phyloP scores from a whole-genome alignment of 2,888 invertebrate species.

The Sipha maydis region DNA sequence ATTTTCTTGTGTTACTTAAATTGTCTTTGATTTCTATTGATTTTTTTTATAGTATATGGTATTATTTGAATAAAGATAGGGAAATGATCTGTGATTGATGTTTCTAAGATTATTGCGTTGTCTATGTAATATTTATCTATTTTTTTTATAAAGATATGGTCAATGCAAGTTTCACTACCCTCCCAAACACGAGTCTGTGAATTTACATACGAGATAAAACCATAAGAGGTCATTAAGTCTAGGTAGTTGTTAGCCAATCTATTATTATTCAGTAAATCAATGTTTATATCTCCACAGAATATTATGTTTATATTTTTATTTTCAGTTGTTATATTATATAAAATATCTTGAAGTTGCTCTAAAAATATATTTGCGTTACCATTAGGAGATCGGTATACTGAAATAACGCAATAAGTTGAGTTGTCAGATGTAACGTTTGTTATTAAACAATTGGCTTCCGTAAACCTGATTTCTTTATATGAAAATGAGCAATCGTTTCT shows the following conservation, averaged over 20 bases:
- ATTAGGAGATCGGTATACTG: background rate
- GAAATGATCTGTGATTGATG: conserved; percentile 5
- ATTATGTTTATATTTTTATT: background rate
- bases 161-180: background rate
- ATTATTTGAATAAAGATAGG: conserved; percentile 22
- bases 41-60: background rate
- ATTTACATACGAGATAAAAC: conserved; percentile 18
- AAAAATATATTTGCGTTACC: conserved; percentile 9
- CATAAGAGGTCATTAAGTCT: background rate
- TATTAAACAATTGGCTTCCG: conserved; percentile 27
- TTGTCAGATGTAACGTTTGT: conserved; percentile 9
- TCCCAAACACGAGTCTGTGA: conserved; percentile 11
- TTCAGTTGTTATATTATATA: conserved; percentile 15
- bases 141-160: background rate
- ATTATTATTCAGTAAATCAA: background rate
- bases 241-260: background rate
- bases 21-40: background rate
- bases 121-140: background rate
- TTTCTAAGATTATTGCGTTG: conserved; percentile 16
- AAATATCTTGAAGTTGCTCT: background rate
- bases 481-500: conserved; percentile 22
- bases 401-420: background rate
- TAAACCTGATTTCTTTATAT: conserved; percentile 7
- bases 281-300: conserved; percentile 13
- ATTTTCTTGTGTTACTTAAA: background rate